Conservation (phyloP, 2,888 invertebrate genomes). For the Acrobasis consociella region DNA sequence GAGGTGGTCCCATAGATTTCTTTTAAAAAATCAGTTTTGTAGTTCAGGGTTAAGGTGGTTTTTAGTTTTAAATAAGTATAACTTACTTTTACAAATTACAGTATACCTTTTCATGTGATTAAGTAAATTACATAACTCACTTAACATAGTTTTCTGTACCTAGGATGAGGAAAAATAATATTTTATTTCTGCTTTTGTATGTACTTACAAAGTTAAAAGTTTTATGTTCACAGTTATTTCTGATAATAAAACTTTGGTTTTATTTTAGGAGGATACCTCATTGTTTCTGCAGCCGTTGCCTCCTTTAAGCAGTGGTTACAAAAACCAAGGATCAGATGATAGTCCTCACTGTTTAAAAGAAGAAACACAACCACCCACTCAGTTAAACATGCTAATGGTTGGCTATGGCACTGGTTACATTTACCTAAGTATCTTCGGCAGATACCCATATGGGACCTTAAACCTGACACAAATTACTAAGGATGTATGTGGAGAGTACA, state of each 20-base stretch:
- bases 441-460: conserved; percentile 90
- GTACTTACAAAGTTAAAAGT: too few species aligned
- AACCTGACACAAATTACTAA: conserved; percentile 82
- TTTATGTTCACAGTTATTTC: not conserved
- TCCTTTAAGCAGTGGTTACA: conserved; percentile 77
- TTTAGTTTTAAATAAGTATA: too few species aligned
- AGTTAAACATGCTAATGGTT: conserved; percentile 89
- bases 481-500: conserved; percentile 81
- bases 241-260: conserved; percentile 23
- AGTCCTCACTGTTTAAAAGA: conserved; percentile 83
- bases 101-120: too few species aligned
- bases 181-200: too few species aligned
- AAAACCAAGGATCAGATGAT: conserved; percentile 79
- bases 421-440: conserved; percentile 91
- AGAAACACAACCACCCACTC: conserved; percentile 82
- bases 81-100: conserved; percentile 5
- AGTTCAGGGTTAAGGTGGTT: too few species aligned
- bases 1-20: too few species aligned
- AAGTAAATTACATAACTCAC: too few species aligned
- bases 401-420: conserved; percentile 89
- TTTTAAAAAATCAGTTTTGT: too few species aligned
- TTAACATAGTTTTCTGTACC: too few species aligned
- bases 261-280: conserved; percentile 72
- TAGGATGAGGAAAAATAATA: too few species aligned
- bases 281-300: conserved; percentile 83